Conservation (phyloP, 2,888 invertebrate species). For the Orgyia antiqua region DNA sequence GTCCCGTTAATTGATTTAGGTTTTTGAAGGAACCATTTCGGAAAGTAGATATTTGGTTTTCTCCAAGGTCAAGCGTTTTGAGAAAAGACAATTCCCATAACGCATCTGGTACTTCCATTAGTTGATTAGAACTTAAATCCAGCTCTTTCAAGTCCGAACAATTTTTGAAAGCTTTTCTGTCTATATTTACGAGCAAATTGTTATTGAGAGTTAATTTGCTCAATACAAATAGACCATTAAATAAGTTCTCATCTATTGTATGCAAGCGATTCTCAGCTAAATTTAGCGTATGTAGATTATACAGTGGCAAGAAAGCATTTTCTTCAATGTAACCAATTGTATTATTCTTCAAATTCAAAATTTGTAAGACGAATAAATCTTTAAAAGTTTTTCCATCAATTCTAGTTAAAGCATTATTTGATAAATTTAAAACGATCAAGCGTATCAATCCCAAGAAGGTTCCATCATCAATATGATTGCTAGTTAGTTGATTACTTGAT, state of each 20-base stretch:
- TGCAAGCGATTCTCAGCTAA: conserved; percentile 92
- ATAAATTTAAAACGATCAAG: conserved; percentile 89
- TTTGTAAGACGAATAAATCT: conserved; percentile 91
- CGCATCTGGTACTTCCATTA: conserved; percentile 89
- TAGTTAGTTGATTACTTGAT: conserved; percentile 90
- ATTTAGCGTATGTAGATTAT: conserved; percentile 93
- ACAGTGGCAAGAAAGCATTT: conserved; percentile 90
- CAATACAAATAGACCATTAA: conserved; percentile 90
- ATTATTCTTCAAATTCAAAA: conserved; percentile 90
- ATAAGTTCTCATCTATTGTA: conserved; percentile 87
- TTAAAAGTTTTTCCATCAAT: conserved; percentile 91
- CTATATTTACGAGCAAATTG: conserved; percentile 88
- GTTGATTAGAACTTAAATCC: conserved; percentile 91
- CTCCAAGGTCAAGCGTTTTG: conserved; percentile 93
- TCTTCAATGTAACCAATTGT: conserved; percentile 93
- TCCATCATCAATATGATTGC: conserved; percentile 89
- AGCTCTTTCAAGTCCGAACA: conserved; percentile 92
- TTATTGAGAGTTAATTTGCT: conserved; percentile 91
- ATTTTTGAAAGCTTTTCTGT: conserved; percentile 90
- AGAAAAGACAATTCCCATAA: conserved; percentile 88
- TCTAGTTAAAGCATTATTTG: conserved; percentile 90
- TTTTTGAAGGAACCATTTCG: conserved; percentile 91
- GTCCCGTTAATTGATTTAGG: conserved; percentile 90
- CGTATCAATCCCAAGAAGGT: conserved; percentile 92
- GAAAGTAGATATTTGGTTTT: conserved; percentile 92